Evolutionary conservation across 2,113 vertebrate species (phyloP).

Genomic region (Anseranas semipalmata): DNA sequence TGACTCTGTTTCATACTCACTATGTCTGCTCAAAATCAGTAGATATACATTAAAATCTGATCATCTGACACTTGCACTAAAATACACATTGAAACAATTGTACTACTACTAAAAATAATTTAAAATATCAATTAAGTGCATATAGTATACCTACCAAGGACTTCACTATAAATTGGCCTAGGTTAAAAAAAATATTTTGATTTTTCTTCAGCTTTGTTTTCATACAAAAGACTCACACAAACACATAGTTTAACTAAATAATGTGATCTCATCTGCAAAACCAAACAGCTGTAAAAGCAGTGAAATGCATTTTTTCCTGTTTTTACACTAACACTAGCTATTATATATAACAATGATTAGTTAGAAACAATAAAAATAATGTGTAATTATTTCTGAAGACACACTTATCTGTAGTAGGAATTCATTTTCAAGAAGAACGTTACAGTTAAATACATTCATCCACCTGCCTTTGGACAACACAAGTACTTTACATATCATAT

Average conservation of each 20-base stretch:
- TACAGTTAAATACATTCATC: background rate
- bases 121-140: background rate
- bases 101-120: too few relatives aligned
- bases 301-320: background rate
- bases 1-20: background rate
- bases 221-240: background rate
- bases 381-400: background rate
- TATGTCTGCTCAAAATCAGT: background rate
- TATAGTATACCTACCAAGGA: background rate
- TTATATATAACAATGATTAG: background rate
- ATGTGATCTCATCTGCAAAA: background rate
- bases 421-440: background rate
- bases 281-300: background rate
- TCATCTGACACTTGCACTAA: background rate
- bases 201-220: background rate
- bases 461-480: background rate
- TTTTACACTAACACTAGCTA: background rate
- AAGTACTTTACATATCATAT: background rate
- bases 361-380: slow-evolving; percentile 9
- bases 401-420: background rate
- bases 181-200: background rate
- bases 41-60: fast-evolving
- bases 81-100: background rate
- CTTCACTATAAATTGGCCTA: background rate
- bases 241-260: background rate